phyloP scores from a whole-genome alignment of 1,140 invertebrate genomes.

The Drosophila parvula region DNA sequence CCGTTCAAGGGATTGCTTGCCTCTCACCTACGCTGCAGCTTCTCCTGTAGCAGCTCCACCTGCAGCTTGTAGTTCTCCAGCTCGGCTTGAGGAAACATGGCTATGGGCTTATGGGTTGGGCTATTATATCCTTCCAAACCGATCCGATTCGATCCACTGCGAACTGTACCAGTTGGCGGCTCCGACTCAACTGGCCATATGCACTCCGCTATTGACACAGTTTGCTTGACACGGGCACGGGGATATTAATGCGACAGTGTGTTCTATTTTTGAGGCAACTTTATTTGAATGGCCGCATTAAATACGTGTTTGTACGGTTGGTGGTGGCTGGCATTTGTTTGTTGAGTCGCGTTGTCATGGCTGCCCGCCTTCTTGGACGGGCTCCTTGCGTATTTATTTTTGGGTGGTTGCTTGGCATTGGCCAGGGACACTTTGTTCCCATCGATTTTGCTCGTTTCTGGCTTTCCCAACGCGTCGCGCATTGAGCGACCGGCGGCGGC shows the following conservation, averaged over 20 bases:
- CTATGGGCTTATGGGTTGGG: background rate
- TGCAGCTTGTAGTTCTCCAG: conserved; percentile 83
- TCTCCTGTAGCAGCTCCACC: conserved; percentile 81
- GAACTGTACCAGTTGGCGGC: conserved; percentile 35
- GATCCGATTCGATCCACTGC: background rate
- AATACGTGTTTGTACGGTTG: conserved; percentile 14
- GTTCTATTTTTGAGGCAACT: conserved; percentile 72
- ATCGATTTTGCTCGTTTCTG: conserved; percentile 67
- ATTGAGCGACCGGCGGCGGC: conserved; percentile 37
- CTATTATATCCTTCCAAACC: conserved; percentile 1
- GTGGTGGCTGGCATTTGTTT: conserved; percentile 61
- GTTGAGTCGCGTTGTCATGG: conserved; percentile 69
- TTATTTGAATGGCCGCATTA: conserved; percentile 69
- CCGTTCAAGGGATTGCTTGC: no score
- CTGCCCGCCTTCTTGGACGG: conserved; percentile 49
- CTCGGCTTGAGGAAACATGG: conserved; percentile 79
- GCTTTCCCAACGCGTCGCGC: conserved; percentile 52
- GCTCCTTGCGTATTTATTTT: conserved; percentile 51
- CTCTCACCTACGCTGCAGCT: conserved; percentile 73
- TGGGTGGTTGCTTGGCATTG: conserved; percentile 79
- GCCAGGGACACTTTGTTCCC: conserved; percentile 48
- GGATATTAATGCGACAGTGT: conserved; percentile 59
- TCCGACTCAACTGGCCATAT: conserved; percentile 50
- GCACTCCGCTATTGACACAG: conserved; percentile 66
- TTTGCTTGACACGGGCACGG: conserved; percentile 37